Base-by-base conservation (phyloP, 2,113 vertebrate species). In the Melanerpes formicivorus region DNA sequence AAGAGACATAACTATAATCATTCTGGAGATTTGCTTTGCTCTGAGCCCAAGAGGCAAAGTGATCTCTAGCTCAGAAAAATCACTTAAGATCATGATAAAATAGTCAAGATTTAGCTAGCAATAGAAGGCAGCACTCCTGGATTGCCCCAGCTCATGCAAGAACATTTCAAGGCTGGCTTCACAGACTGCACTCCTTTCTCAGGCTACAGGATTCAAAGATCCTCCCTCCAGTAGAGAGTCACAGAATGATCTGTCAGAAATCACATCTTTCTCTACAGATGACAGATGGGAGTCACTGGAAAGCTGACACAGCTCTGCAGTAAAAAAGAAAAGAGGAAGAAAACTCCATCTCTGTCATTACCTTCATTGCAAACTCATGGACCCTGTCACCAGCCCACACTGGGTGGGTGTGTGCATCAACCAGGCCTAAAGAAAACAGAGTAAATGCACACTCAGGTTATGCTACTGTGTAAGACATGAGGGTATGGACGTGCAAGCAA, bases 311-410 rank as follows among this genome's bases (percentile, higher is more conserved):
- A 84, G 21, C 30, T 54, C 17, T 1, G 17, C 25, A 15, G 5
- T 44, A 6, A 44, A 44, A 44, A 48, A 18, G 2, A 4, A 13
- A 18, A 3, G 4, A n/a, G 21, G 22, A 73, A 90, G 25, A 26
- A 88, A 93, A 87, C 72, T 32, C 18, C 56, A 48, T 30, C 46
- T 62, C 32, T 93, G 19, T 25, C 66, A 56, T 96, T 98, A 99
- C 99, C 99, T 99, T 99, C 99, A 99, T 99, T 59, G 98, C 98
- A 98, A 99, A 99, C 74, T 99, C 99, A 83, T 99, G 99, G 34
- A 99, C 99, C 89, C 99, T 97, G 91, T 99, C 99, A 18, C 99
- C 99, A 87, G 98, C 99, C 99, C 99, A 99, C 54, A 99, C 98
- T 3, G 99, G 98, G 83, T 99, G 99, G 15, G 99, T 99, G 95